Conservation (phyloP, 2,113 vertebrate genomes). For the Colossoma macropomum region DNA sequence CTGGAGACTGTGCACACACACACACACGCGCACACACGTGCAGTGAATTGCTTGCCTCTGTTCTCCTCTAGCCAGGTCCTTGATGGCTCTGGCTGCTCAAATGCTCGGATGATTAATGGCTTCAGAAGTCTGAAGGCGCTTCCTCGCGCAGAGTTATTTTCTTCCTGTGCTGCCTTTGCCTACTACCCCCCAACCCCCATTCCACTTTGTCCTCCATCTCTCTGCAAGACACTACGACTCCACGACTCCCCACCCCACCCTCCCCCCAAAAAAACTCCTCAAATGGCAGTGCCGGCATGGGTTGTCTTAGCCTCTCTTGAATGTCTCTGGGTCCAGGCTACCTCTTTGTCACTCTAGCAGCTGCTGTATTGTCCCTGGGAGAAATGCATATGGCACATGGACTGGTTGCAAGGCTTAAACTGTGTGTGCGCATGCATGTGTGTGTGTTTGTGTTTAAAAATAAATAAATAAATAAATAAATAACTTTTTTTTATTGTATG, state of each 20-base stretch:
- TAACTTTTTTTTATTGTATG: conserved; percentile 5
- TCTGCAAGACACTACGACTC: conserved; percentile 8
- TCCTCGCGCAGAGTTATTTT: conserved; percentile 51
- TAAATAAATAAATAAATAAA: too few relatives aligned
- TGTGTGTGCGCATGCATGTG: conserved; percentile 11
- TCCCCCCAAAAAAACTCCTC: background rate
- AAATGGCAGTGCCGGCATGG: conserved; percentile 52
- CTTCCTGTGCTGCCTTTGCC: conserved; percentile 36
- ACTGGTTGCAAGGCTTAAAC: conserved; percentile 41
- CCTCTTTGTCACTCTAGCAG: conserved; percentile 70
- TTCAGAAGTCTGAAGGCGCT: conserved; percentile 54
- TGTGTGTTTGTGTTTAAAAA: background rate
- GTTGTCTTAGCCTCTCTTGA: conserved; percentile 54
- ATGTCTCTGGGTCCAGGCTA: conserved; percentile 56
- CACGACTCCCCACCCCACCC: background rate
- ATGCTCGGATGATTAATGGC: conserved; percentile 67
- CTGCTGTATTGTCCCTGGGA: conserved; percentile 73
- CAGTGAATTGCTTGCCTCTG: conserved; percentile 55
- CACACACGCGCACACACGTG: background rate
- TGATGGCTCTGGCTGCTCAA: conserved; percentile 58
- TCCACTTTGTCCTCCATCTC: conserved; percentile 45
- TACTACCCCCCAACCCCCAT: conserved; percentile 55
- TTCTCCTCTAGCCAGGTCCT: conserved; percentile 51
- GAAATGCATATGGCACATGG: conserved; percentile 71
- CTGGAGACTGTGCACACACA: background rate